These are phyloP conservation scores for Corythoichthys intestinalis DNA, from an alignment of 2,113 vertebrate species.

Conservation along the genomic window DNA sequence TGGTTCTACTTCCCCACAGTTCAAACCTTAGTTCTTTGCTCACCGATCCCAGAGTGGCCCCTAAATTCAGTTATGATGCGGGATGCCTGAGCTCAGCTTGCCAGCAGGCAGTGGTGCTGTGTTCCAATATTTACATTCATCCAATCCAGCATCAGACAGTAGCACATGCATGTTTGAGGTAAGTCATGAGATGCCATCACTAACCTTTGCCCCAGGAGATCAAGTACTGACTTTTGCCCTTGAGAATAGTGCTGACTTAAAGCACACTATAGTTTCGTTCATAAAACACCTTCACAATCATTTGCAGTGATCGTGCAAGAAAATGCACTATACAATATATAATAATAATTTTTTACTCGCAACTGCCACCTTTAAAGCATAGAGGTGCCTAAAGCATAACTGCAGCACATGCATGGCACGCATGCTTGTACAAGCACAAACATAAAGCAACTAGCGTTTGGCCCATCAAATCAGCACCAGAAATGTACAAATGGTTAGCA, in stretches of 20 bases:
- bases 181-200: slow-evolving; percentile 57
- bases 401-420: no score
- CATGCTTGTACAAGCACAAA: no score
- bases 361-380: no score
- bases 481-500: no score
- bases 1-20: slow-evolving; percentile 12
- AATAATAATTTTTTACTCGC: no score
- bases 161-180: slow-evolving; percentile 44
- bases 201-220: slow-evolving; percentile 27
- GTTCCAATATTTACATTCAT: slow-evolving; percentile 63
- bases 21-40: slow-evolving; percentile 13
- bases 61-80: slow-evolving; percentile 41
- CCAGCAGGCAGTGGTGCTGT: slow-evolving; percentile 30
- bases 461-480: no score
- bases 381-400: no score
- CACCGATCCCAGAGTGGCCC: slow-evolving; percentile 17
- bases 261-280: not conserved
- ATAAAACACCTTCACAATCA: not conserved
- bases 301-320: not conserved
- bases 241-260: not conserved
- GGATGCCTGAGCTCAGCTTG: slow-evolving; percentile 28
- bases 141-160: slow-evolving; percentile 56
- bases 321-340: not conserved
- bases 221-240: slow-evolving; percentile 31
- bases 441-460: no score